A percentile compares a stretch with the other conserved stretches of the same genome.
phyloP scores from a whole-genome alignment of 2,888 invertebrate species.

The Catotricha subobsoleta region DNA sequence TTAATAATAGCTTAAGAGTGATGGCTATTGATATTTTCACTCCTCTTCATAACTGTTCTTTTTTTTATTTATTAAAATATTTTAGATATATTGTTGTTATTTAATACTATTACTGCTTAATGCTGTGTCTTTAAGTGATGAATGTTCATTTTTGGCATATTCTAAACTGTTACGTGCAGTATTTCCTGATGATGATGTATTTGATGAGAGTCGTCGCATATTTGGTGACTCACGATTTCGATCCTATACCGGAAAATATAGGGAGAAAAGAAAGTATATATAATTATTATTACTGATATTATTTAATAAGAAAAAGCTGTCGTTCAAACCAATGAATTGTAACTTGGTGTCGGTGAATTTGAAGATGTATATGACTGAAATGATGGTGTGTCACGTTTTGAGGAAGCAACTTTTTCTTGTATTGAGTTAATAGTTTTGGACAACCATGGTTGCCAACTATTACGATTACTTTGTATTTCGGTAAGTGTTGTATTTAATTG shows the following conservation, averaged over 20 bases:
- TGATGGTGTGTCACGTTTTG: conserved; percentile 20
- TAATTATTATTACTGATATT: background rate
- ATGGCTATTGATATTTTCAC: no score
- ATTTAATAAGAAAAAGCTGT: background rate
- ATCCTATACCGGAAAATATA: no score
- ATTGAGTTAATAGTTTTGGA: conserved; percentile 60
- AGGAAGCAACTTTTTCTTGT: conserved; percentile 26
- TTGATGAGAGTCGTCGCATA: background rate
- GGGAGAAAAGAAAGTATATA: no score
- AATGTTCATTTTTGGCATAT: conserved; percentile 5
- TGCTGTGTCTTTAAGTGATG: conserved; percentile 7
- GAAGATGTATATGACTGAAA: conserved; percentile 24
- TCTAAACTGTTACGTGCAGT: conserved; percentile 8
- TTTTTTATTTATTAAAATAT: no score
- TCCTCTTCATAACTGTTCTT: no score
- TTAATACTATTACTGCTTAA: conserved; percentile 2
- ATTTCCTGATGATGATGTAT: background rate
- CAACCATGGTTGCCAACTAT: conserved; percentile 77
- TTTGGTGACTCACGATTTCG: conserved; percentile 4
- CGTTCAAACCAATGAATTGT: conserved; percentile 1
- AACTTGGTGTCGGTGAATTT: background rate
- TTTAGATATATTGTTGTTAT: background rate
- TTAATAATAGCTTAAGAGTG: no score
- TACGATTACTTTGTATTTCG: conserved; percentile 43
- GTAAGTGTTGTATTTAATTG: conserved; percentile 65